A percentile compares a stretch with the other conserved stretches of the same genome.
phyloP scores from a whole-genome alignment of 2,113 vertebrate species.

The Myxocyprinus asiaticus region DNA sequence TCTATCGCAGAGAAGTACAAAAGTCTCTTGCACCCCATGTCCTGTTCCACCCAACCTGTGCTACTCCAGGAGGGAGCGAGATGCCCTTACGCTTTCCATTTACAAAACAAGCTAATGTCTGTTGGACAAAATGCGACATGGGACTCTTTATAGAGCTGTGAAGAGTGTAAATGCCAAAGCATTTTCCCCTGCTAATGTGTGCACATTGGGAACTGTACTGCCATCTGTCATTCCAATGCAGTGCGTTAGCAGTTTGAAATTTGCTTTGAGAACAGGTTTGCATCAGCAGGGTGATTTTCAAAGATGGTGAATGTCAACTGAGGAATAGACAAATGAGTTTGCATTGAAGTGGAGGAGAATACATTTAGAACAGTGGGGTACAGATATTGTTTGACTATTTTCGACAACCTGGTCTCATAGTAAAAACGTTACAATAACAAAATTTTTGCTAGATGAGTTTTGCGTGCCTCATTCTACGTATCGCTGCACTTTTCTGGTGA shows the following conservation, averaged over 20 bases:
- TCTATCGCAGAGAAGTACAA: neutral
- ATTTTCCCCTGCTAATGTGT: slow-evolving; percentile 27
- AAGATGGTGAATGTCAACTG: neutral
- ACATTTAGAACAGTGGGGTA: neutral
- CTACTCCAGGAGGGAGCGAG: neutral
- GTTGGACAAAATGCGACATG: slow-evolving; percentile 18
- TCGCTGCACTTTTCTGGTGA: too few species aligned
- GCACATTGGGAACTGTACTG: slow-evolving; percentile 7
- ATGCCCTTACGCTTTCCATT: slow-evolving; percentile 1
- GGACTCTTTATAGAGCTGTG: slow-evolving; percentile 23
- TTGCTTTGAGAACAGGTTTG: slow-evolving; percentile 20
- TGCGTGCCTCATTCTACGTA: too few species aligned
- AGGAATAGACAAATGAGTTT: neutral
- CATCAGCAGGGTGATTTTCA: neutral
- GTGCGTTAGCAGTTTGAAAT: neutral
- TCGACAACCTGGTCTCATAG: too few species aligned
- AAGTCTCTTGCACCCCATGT: neutral
- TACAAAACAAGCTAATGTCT: neutral
- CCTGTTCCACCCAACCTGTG: too few species aligned
- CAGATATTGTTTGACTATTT: too few species aligned
- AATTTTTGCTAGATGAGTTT: neutral
- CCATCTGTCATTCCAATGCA: neutral
- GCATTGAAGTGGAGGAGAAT: neutral
- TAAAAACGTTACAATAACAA: neutral
- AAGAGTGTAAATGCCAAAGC: slow-evolving; percentile 20